Evolutionary conservation across 2,888 invertebrate species (phyloP), one percentile per base, ranked within the genome.

Genomic region (Aphidius colemani): DNA sequence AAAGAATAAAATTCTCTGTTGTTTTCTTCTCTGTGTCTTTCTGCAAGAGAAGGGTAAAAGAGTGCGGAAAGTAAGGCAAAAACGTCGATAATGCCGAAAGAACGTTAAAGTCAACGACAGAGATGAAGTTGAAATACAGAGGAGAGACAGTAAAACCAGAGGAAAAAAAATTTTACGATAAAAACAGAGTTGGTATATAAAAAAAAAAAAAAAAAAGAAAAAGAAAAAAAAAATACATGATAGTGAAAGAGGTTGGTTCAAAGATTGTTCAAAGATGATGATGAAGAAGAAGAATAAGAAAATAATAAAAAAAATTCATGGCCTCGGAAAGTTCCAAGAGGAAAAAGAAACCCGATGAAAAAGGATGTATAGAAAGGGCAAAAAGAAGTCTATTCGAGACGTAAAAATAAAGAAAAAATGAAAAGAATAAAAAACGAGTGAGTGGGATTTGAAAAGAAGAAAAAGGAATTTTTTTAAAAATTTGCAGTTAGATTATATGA

Each of bases 31-130:
- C 5, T 30, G 30, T 30, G 30, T 30, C 55, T 43, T 44, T 11
- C 13, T 41, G 43, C 6, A 8, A 55, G 70, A 67, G 53, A 72
- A 18, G 73, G 73, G 72, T 70, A 72, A 72, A 30, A 68, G 67
- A 67, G 71, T 69, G 71, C 59, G 62, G 53, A 53, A 63, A 64
- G 65, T 13, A 50, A 48, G 55, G 43, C 45, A 59, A 70, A 75
- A 77, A 79, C 77, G 80, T 81, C 81, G 80, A 81, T 81, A 81
- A 79, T 76, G 79, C 73, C 69, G 78, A 76, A 78, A 79, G 79
- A 81, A 78, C 76, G 78, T 75, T 75, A 76, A 79, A 76, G 75
- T 72, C 73, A 71, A 68, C 70, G 68, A 67, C 30, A 30, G 5
- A 30, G 30, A 30, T 18, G 67, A 61, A 59, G 66, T 57, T 70